Base-by-base conservation (phyloP, 2,888 invertebrate species). In the Boloria selene region DNA sequence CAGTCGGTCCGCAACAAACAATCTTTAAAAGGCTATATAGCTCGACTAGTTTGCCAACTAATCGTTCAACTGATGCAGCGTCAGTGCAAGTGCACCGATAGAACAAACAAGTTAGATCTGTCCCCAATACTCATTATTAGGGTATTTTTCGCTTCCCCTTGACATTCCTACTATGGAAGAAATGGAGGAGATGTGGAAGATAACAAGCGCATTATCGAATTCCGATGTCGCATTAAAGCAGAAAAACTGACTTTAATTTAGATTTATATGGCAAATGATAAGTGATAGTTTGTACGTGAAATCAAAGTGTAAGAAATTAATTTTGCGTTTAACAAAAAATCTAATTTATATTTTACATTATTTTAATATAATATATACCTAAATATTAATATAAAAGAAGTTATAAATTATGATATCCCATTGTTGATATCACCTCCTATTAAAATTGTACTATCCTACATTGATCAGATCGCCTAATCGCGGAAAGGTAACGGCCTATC, bases 201-300 rank as follows among this genome's bases (percentile, higher is more conserved):
- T 90, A 90, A 88, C 87, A 83, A 82, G 79, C 78, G 79, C 88
- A 90, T 91, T 90, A 91, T 89, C 90, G 89, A 90, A 90, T 90
- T 85, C 89, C 90, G 81, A 86, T 84, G 82, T 83, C 80, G 86
- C 86, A 89, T 88, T 88, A 87, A 87, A 88, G 78, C 86, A 83
- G 84, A 81, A 84, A 82, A 83, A 88, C 85, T 87, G 88, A 86
- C 84, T 89, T 86, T 84, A 88, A 88, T 87, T 80, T 80, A 86
- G 84, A 89, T 90, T 89, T 90, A 88, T 88, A 85, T 51, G 31
- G 56, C 13, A 42, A 56, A 64, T 38, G 22, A 13, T 44, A 50
- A 55, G 44, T 16, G n/a, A 54, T 7, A 10, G 3, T 38, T 16
- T 64, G 51, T 47, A 16, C 44, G 45, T 56, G 45, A 45, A 45